Evolutionary conservation across 2,797 vertebrate genomes (phyloP).

Genomic region (Hyperoplus immaculatus): DNA sequence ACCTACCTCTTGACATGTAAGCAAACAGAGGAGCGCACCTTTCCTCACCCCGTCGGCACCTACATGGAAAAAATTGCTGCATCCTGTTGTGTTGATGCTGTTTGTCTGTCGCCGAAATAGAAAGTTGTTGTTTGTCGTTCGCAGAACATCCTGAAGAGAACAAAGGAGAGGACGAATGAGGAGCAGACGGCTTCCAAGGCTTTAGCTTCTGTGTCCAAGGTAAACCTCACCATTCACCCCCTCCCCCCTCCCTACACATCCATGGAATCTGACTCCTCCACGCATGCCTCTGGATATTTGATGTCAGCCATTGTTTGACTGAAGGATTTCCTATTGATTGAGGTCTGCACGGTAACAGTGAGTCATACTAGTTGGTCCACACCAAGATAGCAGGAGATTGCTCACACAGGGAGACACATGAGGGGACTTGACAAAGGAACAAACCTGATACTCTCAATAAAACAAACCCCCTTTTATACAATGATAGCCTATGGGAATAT

Average conservation of each 20-base stretch:
- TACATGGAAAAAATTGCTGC: slow-evolving; percentile 30
- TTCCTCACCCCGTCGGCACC: slow-evolving; percentile 12
- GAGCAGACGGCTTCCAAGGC: slow-evolving; percentile 90
- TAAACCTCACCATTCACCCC: slow-evolving; percentile 66
- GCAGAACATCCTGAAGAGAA: slow-evolving; percentile 92
- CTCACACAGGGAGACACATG: not conserved
- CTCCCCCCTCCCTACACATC: not conserved
- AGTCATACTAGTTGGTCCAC: slow-evolving; percentile 41
- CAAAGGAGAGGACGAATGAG: slow-evolving; percentile 85
- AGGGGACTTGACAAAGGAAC: not conserved
- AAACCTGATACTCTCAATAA: slow-evolving; percentile 27
- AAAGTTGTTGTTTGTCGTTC: slow-evolving; percentile 56
- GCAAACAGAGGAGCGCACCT: slow-evolving; percentile 35
- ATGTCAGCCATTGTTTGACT: slow-evolving; percentile 55
- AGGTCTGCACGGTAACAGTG: slow-evolving; percentile 14
- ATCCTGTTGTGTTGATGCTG: slow-evolving; percentile 28
- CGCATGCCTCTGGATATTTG: slow-evolving; percentile 33
- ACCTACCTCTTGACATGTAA: slow-evolving; percentile 19
- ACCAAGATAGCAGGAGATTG: slow-evolving; percentile 18
- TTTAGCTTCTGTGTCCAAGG: slow-evolving; percentile 89
- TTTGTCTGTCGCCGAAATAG: slow-evolving; percentile 37
- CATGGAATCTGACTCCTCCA: not conserved
- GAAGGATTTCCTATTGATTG: slow-evolving; percentile 55
- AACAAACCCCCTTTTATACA: not conserved
- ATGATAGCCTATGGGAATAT: not conserved